Percentiles rank a stretch among this genome's conserved stretches.
phyloP scores from a whole-genome alignment of 2,888 invertebrate species.

The Uropetala carovei region DNA sequence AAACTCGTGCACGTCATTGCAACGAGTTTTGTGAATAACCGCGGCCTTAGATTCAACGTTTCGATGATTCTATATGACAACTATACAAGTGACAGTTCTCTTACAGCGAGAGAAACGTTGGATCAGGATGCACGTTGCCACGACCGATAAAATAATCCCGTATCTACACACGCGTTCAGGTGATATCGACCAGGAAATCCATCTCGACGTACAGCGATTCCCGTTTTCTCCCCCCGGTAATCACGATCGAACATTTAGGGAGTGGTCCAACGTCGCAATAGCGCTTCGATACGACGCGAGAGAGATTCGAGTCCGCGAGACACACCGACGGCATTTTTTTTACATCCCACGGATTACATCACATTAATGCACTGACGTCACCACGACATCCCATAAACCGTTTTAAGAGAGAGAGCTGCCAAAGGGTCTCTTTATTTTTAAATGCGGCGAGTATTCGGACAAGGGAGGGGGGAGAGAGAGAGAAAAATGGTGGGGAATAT shows the following conservation, averaged over 20 bases:
- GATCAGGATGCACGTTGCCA: too few species aligned
- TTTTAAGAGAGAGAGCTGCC: not conserved
- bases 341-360: not conserved
- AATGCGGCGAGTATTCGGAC: not conserved
- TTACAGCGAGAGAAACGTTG: too few species aligned
- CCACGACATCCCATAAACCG: slow-evolving; percentile 5
- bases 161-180: not conserved
- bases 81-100: too few species aligned
- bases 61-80: too few species aligned
- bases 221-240: not conserved
- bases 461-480: not conserved
- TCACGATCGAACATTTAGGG: not conserved
- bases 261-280: not conserved
- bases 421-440: slow-evolving; percentile 9
- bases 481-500: not conserved
- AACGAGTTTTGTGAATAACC: too few species aligned
- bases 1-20: too few species aligned
- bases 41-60: too few species aligned
- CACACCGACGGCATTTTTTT: not conserved
- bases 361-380: not conserved
- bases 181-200: not conserved
- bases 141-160: too few species aligned
- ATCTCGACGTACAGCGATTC: not conserved
- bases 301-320: not conserved
- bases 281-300: not conserved